Conservation (phyloP, 2,797 vertebrate genomes). For the Darevskia nairensis region DNA sequence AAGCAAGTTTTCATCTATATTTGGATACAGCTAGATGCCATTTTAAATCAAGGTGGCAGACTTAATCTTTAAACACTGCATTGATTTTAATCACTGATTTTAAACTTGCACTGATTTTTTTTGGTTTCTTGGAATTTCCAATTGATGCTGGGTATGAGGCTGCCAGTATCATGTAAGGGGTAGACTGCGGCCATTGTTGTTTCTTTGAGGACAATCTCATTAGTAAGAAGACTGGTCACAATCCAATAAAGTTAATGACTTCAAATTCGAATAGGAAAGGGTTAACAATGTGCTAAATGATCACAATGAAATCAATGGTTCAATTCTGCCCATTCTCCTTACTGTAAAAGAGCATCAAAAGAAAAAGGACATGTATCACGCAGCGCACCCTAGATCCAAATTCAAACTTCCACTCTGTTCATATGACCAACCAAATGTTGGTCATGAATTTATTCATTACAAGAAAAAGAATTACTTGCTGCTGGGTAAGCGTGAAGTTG, state of each 20-base stretch:
- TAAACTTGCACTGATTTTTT: no score
- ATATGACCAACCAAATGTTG: not conserved
- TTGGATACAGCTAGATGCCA: no score
- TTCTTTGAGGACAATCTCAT: not conserved
- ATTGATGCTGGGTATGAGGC: no score
- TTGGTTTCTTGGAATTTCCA: no score
- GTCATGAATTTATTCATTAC: not conserved
- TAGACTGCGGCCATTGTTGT: constrained; percentile 15
- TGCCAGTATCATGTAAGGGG: not conserved
- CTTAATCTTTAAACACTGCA: no score
- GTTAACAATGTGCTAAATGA: not conserved
- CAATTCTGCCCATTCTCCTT: not conserved
- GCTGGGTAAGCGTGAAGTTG: not conserved
- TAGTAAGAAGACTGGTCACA: not conserved
- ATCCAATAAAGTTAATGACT: not conserved
- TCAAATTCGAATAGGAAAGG: not conserved
- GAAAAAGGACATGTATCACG: not conserved
- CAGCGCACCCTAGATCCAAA: not conserved
- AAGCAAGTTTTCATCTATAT: no score
- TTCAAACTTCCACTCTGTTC: not conserved
- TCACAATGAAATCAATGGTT: not conserved
- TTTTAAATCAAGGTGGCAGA: no score
- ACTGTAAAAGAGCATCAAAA: not conserved
- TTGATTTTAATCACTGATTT: no score
- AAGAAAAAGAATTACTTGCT: not conserved